Evolutionary conservation across 2,888 invertebrate genomes (phyloP), one percentile per base, ranked within the genome.

Genomic region (Creontiades dilutus): DNA sequence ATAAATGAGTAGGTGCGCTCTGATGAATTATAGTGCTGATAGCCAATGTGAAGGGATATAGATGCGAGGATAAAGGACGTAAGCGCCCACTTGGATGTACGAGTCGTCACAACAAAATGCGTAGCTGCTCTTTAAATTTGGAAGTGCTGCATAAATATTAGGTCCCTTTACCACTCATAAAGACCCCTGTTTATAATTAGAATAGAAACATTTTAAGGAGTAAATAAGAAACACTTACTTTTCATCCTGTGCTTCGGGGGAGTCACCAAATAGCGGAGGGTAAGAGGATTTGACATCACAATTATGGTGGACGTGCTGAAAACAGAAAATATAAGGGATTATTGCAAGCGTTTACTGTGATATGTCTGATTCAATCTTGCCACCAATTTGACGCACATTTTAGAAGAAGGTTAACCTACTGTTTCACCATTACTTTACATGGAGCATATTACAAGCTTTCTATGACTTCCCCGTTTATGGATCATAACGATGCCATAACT

Each of bases 261-360:
- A 90, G 52, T 92, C 92, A 85, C 92, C 92, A 89, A 92, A 92
- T 9, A 91, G 87, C 90, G 91, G 91, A 19, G 91, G 91, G 86
- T 92, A 92, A 76, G 92, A 92, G 28, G 91, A 78, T 52, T 82
- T 89, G 23, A 85, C 90, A 91, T 92, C 92, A 92, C 93, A 93
- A 91, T 92, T 92, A 90, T 92, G 91, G 46, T 91, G 92, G 75
- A 91, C 91, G 90, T 92, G 92, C 92, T 92, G 91, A 86, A 28
- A 57, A n/a, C 46, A 37, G 47, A 78, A 9, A 19, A 9, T n/a
- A n/a, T n/a, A n/a, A n/a, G n/a, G 37, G 37, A 7, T 37, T 7
- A 37, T 7, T 37, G 37, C 7, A 37, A 37, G 37, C 2, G 37
- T 37, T 37, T 37, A 37, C 37, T 37, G 37, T 4, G 37, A 37